phyloP scores from a whole-genome alignment of 2,113 vertebrate species.

The Urocynchramus pylzowi region DNA sequence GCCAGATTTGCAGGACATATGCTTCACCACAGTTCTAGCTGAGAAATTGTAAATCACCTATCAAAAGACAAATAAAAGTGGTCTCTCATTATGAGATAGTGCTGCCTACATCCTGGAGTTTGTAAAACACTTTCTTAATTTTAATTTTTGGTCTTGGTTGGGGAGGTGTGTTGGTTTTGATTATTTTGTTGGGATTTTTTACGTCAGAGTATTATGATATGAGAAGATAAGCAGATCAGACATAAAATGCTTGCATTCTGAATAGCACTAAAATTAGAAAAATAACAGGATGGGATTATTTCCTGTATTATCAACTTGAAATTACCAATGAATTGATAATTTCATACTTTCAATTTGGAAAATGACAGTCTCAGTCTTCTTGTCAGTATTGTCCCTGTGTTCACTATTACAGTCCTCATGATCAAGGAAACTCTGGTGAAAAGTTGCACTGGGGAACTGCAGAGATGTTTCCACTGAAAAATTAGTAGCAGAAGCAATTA shows the following conservation, averaged over 20 bases:
- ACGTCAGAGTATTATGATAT: background rate
- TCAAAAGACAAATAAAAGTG: background rate
- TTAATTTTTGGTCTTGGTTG: background rate
- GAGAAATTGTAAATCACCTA: background rate
- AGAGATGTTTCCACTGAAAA: background rate
- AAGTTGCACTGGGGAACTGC: background rate
- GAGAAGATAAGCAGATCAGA: background rate
- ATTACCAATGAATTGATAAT: background rate
- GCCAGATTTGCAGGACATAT: background rate
- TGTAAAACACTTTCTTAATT: background rate
- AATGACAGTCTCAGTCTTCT: background rate
- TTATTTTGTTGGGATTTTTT: background rate
- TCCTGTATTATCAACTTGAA: background rate
- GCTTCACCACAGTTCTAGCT: background rate
- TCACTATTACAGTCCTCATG: background rate
- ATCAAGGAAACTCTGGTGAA: background rate
- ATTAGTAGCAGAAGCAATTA: background rate
- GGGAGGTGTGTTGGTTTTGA: background rate
- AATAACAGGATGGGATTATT: background rate
- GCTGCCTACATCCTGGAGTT: background rate
- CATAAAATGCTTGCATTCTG: background rate
- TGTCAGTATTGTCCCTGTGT: background rate
- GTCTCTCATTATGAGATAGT: background rate
- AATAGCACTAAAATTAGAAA: background rate
- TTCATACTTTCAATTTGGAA: background rate